These are phyloP conservation scores for Drosophila bunnanda DNA, from an alignment of 2,888 invertebrate species.

Conservation along the genomic window DNA sequence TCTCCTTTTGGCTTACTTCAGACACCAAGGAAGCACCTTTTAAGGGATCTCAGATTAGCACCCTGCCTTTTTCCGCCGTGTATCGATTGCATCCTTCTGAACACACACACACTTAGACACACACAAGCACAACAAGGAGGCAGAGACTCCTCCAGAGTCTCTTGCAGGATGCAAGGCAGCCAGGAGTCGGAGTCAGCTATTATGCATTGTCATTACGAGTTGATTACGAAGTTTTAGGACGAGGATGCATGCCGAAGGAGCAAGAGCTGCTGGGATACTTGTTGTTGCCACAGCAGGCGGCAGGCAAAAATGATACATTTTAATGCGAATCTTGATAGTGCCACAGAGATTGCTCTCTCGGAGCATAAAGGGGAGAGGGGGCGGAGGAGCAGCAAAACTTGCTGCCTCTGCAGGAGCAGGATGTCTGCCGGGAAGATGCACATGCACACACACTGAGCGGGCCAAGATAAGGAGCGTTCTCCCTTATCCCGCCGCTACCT, in stretches of 20 bases:
- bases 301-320: conserved; percentile 83
- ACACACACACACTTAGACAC: conserved; percentile 27
- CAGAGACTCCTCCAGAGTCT: conserved; percentile 19
- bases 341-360: conserved; percentile 73
- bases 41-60: conserved; percentile 4
- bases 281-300: conserved; percentile 52
- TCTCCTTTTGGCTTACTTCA: neutral
- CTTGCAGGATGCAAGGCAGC: conserved; percentile 39
- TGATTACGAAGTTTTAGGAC: conserved; percentile 73
- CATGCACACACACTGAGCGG: conserved; percentile 53
- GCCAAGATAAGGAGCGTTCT: conserved; percentile 65
- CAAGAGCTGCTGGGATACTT: conserved; percentile 24
- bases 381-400: conserved; percentile 75
- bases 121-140: conserved; percentile 15
- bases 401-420: conserved; percentile 50
- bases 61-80: conserved; percentile 17
- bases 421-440: conserved; percentile 34
- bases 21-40: neutral
- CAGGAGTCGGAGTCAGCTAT: conserved; percentile 57
- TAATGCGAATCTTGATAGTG: conserved; percentile 84
- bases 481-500: conserved; percentile 2
- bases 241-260: conserved; percentile 58
- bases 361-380: conserved; percentile 56
- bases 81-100: conserved; percentile 48
- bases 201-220: conserved; percentile 79